These are phyloP conservation scores for Baronia brevicornis DNA, from an alignment of 2,888 invertebrate genomes.

Conservation along the genomic window DNA sequence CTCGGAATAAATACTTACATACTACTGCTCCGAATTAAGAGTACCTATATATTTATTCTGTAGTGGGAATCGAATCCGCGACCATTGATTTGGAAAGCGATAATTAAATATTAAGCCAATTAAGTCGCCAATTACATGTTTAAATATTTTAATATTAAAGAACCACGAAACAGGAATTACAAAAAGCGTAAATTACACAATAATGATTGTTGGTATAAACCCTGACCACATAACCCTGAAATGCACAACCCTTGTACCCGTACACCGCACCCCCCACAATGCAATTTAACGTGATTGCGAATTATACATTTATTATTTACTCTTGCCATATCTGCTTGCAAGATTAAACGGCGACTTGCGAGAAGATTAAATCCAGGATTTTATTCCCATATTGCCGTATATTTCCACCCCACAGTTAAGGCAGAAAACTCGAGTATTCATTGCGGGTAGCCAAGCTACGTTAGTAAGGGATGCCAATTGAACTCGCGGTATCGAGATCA, in stretches of 20 bases:
- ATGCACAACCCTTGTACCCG: slow-evolving; percentile 22
- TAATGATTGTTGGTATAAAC: slow-evolving; percentile 4
- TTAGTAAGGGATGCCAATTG: slow-evolving; percentile 48
- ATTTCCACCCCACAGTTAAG: slow-evolving; percentile 60
- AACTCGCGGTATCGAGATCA: too few relatives aligned
- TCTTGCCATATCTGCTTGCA: slow-evolving; percentile 62
- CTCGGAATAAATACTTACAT: too few relatives aligned
- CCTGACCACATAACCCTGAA: slow-evolving; percentile 21
- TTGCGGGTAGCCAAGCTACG: slow-evolving; percentile 59
- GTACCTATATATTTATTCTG: too few relatives aligned
- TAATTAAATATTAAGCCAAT: too few relatives aligned
- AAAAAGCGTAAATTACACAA: slow-evolving; percentile 4
- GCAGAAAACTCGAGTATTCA: slow-evolving; percentile 68
- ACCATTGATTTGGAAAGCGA: too few relatives aligned
- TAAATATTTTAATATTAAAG: too few relatives aligned
- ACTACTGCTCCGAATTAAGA: too few relatives aligned
- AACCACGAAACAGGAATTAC: slow-evolving; percentile 1
- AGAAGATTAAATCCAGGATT: slow-evolving; percentile 71
- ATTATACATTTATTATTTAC: slow-evolving; percentile 68
- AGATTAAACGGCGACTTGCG: slow-evolving; percentile 69
- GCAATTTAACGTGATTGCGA: slow-evolving; percentile 60
- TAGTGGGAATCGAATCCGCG: too few relatives aligned
- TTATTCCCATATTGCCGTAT: slow-evolving; percentile 67
- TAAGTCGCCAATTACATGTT: too few relatives aligned
- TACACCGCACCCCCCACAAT: slow-evolving; percentile 37